Conservation (phyloP, 2,888 invertebrate species). For the Dinocampus coccinellae region DNA sequence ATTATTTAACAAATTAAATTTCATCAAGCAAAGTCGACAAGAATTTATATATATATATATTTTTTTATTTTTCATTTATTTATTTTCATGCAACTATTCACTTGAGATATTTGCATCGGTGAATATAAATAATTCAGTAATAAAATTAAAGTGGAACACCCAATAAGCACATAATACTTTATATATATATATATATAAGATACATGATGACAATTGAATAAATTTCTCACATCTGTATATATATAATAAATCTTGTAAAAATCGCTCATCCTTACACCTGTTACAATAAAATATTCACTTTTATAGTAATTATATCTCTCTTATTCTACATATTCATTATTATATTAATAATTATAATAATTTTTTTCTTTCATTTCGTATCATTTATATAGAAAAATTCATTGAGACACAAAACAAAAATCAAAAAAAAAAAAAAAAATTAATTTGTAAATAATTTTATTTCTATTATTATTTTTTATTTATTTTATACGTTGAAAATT, state of each 20-base stretch:
- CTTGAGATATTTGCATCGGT: background rate
- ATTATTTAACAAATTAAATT: too few relatives aligned
- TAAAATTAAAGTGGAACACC: background rate
- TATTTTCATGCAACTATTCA: background rate
- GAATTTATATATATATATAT: too few relatives aligned
- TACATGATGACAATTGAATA: background rate
- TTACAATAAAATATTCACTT: slow-evolving; percentile 6
- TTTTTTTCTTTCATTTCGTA: background rate
- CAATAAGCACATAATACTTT: background rate
- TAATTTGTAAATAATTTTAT: too few relatives aligned
- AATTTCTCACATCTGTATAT: slow-evolving; percentile 5
- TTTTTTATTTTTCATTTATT: too few relatives aligned
- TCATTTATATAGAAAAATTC: too few relatives aligned
- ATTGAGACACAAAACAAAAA: too few relatives aligned
- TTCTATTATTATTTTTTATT: background rate
- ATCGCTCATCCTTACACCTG: background rate
- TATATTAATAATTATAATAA: background rate
- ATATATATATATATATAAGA: background rate
- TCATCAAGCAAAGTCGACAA: too few relatives aligned
- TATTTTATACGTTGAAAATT: background rate
- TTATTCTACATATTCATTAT: background rate
- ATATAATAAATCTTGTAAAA: background rate
- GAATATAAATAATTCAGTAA: background rate
- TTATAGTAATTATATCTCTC: too few relatives aligned
- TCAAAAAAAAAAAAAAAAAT: too few relatives aligned